Evolutionary conservation across 2,888 invertebrate species (phyloP).

Genomic region (Nymphalis urticae): DNA sequence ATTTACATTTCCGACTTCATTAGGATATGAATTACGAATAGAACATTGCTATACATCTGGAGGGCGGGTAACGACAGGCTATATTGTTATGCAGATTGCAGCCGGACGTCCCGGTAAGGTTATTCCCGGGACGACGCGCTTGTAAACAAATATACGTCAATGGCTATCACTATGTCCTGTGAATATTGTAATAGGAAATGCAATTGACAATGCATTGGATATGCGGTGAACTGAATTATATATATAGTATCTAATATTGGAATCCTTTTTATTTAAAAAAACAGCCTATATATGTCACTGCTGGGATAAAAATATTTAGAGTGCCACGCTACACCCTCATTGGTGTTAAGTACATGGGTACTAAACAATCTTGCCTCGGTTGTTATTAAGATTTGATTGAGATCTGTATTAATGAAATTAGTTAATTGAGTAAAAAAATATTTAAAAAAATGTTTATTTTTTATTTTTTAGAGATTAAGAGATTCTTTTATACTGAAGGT

Average conservation of each 20-base stretch:
- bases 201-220: slow-evolving; percentile 1
- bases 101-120: slow-evolving; percentile 65
- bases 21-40: slow-evolving; percentile 75
- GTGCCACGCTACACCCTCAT: too few species aligned
- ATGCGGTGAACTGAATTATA: neutral
- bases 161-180: slow-evolving; percentile 24
- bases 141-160: slow-evolving; percentile 58
- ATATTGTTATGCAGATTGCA: slow-evolving; percentile 79
- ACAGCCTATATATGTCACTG: too few species aligned
- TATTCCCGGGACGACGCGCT: slow-evolving; percentile 60
- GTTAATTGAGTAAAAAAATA: too few species aligned
- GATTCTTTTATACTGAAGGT: too few species aligned
- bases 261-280: too few species aligned
- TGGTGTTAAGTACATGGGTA: too few species aligned
- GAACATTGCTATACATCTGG: slow-evolving; percentile 75
- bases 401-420: too few species aligned
- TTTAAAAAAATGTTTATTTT: too few species aligned
- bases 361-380: too few species aligned
- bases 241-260: neutral
- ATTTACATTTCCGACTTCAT: slow-evolving; percentile 60
- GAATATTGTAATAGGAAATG: slow-evolving; percentile 22
- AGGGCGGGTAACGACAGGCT: slow-evolving; percentile 62
- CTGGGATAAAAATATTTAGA: too few species aligned
- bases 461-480: too few species aligned
- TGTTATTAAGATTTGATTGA: too few species aligned